A percentile compares a stretch with the other conserved stretches of the same genome.
phyloP scores from a whole-genome alignment of 2,797 vertebrate species.

The Urosaurus nigricauda region DNA sequence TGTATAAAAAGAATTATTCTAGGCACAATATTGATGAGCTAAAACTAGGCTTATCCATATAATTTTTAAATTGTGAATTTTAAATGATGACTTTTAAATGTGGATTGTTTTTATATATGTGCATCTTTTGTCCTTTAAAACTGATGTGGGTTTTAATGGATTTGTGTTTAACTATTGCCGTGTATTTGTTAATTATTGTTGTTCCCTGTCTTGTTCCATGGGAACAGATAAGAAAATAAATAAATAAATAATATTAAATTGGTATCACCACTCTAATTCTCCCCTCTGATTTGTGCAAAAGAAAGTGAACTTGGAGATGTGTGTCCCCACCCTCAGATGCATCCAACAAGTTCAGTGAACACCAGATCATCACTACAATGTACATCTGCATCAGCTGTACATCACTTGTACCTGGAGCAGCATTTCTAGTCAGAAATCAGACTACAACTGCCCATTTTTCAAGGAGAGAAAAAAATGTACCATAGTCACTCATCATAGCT shows the following conservation, averaged over 20 bases:
- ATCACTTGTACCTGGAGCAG: background rate
- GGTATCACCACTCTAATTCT: background rate
- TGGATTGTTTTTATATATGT: too few relatives aligned
- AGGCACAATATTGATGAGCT: background rate
- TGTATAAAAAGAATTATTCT: constrained; percentile 23
- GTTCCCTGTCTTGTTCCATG: too few relatives aligned
- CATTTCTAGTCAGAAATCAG: background rate
- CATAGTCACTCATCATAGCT: background rate
- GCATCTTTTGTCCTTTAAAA: too few relatives aligned
- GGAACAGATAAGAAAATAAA: too few relatives aligned
- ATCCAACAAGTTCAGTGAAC: background rate
- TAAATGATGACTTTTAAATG: too few relatives aligned
- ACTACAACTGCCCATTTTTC: background rate
- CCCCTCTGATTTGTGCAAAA: background rate
- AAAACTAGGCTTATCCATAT: background rate
- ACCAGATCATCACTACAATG: too few relatives aligned
- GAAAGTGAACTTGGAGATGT: background rate
- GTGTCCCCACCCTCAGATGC: background rate
- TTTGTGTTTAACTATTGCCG: too few relatives aligned
- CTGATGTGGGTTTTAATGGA: too few relatives aligned
- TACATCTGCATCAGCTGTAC: background rate
- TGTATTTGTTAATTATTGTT: too few relatives aligned
- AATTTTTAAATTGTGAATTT: too few relatives aligned
- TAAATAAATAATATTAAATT: too few relatives aligned
- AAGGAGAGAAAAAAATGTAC: background rate